These are phyloP conservation scores for Drosophila mulleri DNA, from an alignment of 2,888 invertebrate species.

Conservation along the genomic window DNA sequence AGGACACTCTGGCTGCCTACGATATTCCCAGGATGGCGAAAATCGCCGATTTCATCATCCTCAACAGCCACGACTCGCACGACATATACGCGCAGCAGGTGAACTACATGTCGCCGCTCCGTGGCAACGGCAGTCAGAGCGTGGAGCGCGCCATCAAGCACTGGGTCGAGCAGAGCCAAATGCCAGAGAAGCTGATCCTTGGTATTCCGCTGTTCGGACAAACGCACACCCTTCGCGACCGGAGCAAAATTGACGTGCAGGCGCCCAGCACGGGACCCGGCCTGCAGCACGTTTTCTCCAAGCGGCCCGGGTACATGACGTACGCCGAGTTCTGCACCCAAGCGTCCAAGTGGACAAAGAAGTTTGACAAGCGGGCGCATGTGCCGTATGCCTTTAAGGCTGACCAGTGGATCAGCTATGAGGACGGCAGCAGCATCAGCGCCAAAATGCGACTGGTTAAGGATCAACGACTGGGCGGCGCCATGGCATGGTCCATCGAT, in stretches of 20 bases:
- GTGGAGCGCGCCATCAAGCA: conserved; percentile 30
- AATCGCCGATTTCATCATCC: conserved; percentile 61
- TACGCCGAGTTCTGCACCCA: conserved; percentile 49
- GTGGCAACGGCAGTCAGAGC: conserved; percentile 20
- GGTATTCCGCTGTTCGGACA: conserved; percentile 57
- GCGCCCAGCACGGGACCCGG: conserved; percentile 53
- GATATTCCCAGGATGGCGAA: conserved; percentile 58
- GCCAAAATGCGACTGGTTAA: conserved; percentile 93
- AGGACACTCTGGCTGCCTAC: conserved; percentile 41
- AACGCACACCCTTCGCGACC: conserved; percentile 90
- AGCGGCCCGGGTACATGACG: conserved; percentile 48
- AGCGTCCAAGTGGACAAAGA: conserved; percentile 59
- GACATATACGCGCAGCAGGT: conserved; percentile 23
- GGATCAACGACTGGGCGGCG: conserved; percentile 91
- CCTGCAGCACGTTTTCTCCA: conserved; percentile 14
- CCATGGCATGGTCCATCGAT: conserved; percentile 89
- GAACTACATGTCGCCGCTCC: conserved; percentile 58
- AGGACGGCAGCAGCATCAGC: conserved; percentile 92
- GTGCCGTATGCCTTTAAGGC: conserved; percentile 92
- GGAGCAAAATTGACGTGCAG: conserved; percentile 9
- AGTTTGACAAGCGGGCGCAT: conserved; percentile 45
- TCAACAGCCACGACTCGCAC: conserved; percentile 58
- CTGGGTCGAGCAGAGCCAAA: conserved; percentile 36
- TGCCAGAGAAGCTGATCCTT: conserved; percentile 52
- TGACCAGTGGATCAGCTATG: conserved; percentile 96